Percentiles rank a stretch among this genome's conserved stretches.
phyloP scores from a whole-genome alignment of 2,888 invertebrate species.

The Troides helena region DNA sequence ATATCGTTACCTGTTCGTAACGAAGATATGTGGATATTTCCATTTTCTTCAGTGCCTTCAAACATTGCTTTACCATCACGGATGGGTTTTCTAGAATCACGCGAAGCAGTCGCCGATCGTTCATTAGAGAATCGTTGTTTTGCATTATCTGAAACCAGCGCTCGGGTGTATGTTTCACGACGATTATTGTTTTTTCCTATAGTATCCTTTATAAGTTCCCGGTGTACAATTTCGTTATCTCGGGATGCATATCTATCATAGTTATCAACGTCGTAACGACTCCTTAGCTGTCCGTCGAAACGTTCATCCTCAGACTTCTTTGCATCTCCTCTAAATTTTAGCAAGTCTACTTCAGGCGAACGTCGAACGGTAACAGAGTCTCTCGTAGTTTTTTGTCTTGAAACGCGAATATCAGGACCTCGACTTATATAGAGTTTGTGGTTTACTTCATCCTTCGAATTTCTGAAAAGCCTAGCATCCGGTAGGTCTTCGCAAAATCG shows the following conservation, averaged over 20 bases:
- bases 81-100: not conserved
- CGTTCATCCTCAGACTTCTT: not conserved
- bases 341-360: not conserved
- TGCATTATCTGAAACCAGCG: not conserved
- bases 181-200: not conserved
- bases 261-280: not conserved
- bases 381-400: constrained; percentile 3
- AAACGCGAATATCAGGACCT: constrained; percentile 12
- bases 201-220: constrained; percentile 1
- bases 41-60: not conserved
- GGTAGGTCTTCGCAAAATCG: constrained; percentile 35
- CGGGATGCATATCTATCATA: not conserved
- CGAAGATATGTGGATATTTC: not conserved
- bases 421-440: constrained; percentile 5
- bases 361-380: not conserved
- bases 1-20: not conserved
- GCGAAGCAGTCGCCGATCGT: not conserved
- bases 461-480: constrained; percentile 6
- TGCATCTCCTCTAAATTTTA: constrained; percentile 1
- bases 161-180: not conserved
- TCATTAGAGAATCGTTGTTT: not conserved
- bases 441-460: constrained; percentile 4
- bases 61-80: not conserved
- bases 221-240: not conserved
- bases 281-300: not conserved